Base-by-base conservation (phyloP, 2,797 vertebrate genomes). In the Dallia pectoralis region DNA sequence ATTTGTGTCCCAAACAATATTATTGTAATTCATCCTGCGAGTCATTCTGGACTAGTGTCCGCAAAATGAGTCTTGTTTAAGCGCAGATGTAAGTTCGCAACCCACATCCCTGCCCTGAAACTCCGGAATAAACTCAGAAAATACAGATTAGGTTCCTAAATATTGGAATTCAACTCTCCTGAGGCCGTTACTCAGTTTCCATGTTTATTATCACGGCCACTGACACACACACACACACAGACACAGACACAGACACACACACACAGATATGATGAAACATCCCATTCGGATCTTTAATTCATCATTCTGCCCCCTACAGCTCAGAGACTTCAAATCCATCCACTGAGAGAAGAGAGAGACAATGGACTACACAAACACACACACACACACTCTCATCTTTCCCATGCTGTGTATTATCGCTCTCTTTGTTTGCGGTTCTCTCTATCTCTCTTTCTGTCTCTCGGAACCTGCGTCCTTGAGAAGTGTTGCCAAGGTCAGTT, bases 321-420 rank as follows among this genome's bases (percentile, higher is more conserved):
- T 19, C 48, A 49, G 48, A 49, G 48, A 18, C 19, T 49, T 16
- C 14, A 16, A 14, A 1, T 18, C 48, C 48, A 49, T 49, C 19
- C 48, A 16, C 15, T 49, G 18, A 49, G 18, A 4, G 48, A 49
- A 16, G 48, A 16, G 48, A 49, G 15, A 49, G 48, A 49, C 36
- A 40, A 51, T 51, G 49, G 19, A 19, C 14, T 19, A 51, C 64
- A 71, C 69, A 64, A 14, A 70, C 4, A 51, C 47, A 53, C 30
- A 70, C 74, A 73, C 40, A 74, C 40, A 76, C 53, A 59, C 72
- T 3, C 33, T 76, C 61, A 19, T 62, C 33, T 40, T 19, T 19
- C 32, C 72, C 63, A 30, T 75, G 40, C 33, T 36, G 71, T 44
- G 22, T 56, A 67, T 51, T 36, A 32, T 49, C 67, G 16, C 62